phyloP scores from a whole-genome alignment of 2,113 vertebrate species.

The Dissostichus mawsoni region DNA sequence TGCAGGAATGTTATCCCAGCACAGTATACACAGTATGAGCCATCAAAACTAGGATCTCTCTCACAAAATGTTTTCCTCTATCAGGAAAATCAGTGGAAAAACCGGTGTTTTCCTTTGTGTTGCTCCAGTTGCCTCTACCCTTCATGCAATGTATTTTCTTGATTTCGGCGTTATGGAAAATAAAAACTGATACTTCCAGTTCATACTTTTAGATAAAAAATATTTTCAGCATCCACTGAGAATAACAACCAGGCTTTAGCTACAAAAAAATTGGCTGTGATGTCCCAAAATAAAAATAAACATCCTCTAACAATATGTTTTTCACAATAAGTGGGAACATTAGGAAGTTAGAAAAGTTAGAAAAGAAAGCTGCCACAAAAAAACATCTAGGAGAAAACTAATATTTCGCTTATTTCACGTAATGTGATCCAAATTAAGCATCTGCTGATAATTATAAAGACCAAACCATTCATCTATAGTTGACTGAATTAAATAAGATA shows the following conservation, averaged over 20 bases:
- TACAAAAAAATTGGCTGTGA: not conserved
- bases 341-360: not conserved
- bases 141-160: conserved; percentile 54
- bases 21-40: conserved; percentile 13
- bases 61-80: conserved; percentile 43
- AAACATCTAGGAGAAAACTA: conserved; percentile 2
- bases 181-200: not conserved
- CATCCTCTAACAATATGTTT: conserved; percentile 19
- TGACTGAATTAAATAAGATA: conserved; percentile 31
- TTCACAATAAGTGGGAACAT: conserved; percentile 25
- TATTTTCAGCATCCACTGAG: not conserved
- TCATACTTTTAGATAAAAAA: not conserved
- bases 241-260: conserved; percentile 2
- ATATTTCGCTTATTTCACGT: conserved; percentile 33
- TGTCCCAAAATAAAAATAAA: not conserved
- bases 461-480: conserved; percentile 11
- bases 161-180: conserved; percentile 19
- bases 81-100: conserved; percentile 56
- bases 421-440: conserved; percentile 47
- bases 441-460: conserved; percentile 41
- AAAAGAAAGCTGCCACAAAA: conserved; percentile 19
- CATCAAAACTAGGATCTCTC: conserved; percentile 42
- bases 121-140: conserved; percentile 16
- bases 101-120: conserved; percentile 21
- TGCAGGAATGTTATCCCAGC: conserved; percentile 55